These are phyloP conservation scores for Drosophila anceps DNA, from an alignment of 2,888 invertebrate species.

Conservation along the genomic window DNA sequence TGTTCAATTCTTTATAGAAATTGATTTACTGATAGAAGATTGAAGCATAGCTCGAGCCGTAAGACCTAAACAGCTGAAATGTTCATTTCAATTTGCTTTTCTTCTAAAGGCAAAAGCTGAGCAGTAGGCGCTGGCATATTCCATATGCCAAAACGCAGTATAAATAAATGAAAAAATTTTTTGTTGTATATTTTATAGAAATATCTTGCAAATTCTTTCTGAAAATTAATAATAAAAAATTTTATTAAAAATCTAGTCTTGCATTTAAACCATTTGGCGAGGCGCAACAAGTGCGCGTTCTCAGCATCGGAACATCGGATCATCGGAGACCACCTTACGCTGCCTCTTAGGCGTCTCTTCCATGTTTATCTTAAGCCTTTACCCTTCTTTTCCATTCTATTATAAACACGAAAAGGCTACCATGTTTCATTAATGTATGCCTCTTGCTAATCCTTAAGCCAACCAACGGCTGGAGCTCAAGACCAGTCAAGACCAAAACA, in stretches of 20 bases:
- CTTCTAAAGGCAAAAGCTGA: neutral
- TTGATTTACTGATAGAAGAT: neutral
- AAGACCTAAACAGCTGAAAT: neutral
- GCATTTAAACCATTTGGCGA: neutral
- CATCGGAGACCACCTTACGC: neutral
- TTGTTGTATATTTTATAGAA: too few species aligned
- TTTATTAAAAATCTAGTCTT: too few species aligned
- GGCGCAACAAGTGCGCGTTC: neutral
- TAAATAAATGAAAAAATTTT: too few species aligned
- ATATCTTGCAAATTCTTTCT: too few species aligned
- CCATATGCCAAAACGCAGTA: too few species aligned
- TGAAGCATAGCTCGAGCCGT: neutral
- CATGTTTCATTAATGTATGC: neutral
- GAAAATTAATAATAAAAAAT: too few species aligned
- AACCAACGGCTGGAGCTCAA: conserved; percentile 5
- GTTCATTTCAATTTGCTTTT: neutral
- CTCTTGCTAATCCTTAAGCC: conserved; percentile 12
- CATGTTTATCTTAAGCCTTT: neutral
- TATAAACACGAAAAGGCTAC: neutral
- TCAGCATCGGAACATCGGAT: neutral
- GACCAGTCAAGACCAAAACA: neutral
- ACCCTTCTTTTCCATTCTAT: too few species aligned
- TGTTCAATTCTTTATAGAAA: too few species aligned
- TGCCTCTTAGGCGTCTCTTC: neutral
- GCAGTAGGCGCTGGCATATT: too few species aligned